Conservation (phyloP, 2,113 vertebrate genomes). For the Oenanthe melanoleuca region DNA sequence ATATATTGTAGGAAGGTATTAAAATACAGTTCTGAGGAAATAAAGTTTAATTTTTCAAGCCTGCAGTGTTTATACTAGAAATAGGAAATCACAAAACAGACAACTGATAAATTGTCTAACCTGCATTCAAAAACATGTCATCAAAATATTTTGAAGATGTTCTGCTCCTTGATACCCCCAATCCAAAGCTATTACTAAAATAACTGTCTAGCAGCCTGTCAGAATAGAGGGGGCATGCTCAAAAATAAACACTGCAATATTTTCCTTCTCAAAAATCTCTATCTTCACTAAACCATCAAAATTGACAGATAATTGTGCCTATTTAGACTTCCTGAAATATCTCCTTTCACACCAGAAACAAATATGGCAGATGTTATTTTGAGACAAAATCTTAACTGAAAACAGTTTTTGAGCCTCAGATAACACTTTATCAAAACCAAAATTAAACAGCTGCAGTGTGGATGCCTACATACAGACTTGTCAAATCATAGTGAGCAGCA, state of each 20-base stretch:
- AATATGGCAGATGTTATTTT: constrained; percentile 24
- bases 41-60: not conserved
- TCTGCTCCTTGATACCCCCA: not conserved
- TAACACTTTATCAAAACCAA: not conserved
- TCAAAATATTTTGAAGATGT: not conserved
- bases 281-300: not conserved
- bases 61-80: not conserved
- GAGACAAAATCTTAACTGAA: not conserved
- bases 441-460: not conserved
- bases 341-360: not conserved
- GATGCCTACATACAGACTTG: not conserved
- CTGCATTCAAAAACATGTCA: not conserved
- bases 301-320: not conserved
- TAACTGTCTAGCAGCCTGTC: not conserved
- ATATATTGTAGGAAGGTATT: not conserved
- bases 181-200: not conserved
- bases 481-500: not conserved
- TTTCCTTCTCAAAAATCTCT: constrained; percentile 23
- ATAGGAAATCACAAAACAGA: not conserved
- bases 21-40: not conserved
- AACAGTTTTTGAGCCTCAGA: not conserved
- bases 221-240: not conserved
- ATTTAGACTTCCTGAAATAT: not conserved
- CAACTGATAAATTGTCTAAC: not conserved
- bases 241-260: not conserved